Base-by-base conservation (phyloP, 2,888 invertebrate species). In the Myopa testacea region DNA sequence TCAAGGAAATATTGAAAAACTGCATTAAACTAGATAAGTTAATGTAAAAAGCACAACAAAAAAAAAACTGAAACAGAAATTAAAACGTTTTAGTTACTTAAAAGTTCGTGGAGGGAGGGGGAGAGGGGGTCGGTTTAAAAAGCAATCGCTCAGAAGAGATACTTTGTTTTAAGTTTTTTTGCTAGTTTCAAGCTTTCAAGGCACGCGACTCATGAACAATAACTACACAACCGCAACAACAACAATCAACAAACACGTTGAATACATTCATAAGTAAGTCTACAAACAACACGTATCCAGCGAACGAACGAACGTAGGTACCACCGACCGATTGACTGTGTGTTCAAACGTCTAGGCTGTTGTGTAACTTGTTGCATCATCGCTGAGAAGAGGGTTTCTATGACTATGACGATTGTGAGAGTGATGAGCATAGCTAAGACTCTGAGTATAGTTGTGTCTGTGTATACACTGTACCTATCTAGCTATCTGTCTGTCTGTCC, bases 321-420 rank as follows among this genome's bases (percentile, higher is more conserved):
- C 50, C 50, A 55, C 55, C n/a, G 55, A n/a, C 16, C 55, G 55
- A 55, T 10, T 26, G 37, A 26, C 63, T 12, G 26, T 62, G n/a
- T 45, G 68, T n/a, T 50, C 69, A 69, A 52, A 26, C 52, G 26
- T 69, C 26, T 69, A 10, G 8, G 37, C 52, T 26, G 55, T 70
- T 70, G 55, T 50, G 58, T 71, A 71, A 71, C 60, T 19, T 71
- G 60, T 71, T 71, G 71, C 60, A 71, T 60, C 71, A 71, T 58
- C 40, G 37, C 34, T n/a, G 55, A 16, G 63, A 14, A 65, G 65
- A 6, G 65, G 65, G 65, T 62, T 45, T 45, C 45, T 45, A 19
- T 62, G 62, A 62, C 26, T 62, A n/a, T 19, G 26, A 26, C 10
- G n/a, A 45, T 6, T 45, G 45, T 10, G 45, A 45, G 45, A 8